Conservation (phyloP, 2,797 vertebrate genomes). For the Smutsia temminckii region DNA sequence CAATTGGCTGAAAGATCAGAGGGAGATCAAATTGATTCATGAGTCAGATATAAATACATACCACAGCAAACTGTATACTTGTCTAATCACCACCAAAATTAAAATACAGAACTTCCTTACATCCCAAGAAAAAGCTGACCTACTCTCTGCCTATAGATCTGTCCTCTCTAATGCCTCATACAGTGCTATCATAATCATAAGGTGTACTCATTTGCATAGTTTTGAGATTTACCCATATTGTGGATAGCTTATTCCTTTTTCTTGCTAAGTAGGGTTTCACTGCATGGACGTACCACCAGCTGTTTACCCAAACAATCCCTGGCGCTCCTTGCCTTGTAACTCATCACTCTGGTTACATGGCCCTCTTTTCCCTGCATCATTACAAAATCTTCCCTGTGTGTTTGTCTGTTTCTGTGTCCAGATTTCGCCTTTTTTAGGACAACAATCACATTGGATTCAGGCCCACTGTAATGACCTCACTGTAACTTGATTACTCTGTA, state of each 20-base stretch:
- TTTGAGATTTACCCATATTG: not conserved
- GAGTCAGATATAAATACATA: not conserved
- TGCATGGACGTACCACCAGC: not conserved
- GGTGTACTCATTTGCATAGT: not conserved
- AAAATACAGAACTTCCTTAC: not conserved
- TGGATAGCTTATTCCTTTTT: not conserved
- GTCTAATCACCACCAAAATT: not conserved
- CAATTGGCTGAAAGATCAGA: not conserved
- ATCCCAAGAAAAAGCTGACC: not conserved
- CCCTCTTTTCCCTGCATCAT: not conserved
- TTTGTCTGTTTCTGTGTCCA: not conserved
- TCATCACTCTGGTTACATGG: fast-evolving
- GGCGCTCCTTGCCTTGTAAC: not conserved
- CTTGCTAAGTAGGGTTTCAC: not conserved
- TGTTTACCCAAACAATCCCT: no score
- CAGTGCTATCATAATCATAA: no score
- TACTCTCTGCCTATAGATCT: no score
- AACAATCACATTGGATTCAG: not conserved
- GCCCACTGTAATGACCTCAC: not conserved
- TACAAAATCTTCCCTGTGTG: not conserved
- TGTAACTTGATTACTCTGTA: not conserved
- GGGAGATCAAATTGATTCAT: not conserved
- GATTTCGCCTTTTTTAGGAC: not conserved
- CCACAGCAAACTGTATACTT: not conserved
- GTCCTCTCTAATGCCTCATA: not conserved